Evolutionary conservation across 2,888 invertebrate genomes (phyloP).

Genomic region (Lepidocyrtoides sp.): DNA sequence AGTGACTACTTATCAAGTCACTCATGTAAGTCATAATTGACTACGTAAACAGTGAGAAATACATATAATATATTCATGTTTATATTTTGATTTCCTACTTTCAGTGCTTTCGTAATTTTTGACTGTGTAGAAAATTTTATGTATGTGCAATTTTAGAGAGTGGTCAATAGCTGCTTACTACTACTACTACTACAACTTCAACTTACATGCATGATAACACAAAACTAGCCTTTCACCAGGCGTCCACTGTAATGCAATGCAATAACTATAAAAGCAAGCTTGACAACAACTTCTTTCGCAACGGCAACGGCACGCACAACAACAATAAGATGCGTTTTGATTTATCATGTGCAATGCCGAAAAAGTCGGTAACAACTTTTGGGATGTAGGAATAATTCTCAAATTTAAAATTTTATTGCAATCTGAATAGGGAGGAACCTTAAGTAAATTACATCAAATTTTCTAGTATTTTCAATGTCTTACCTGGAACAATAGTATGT

Average conservation of each 20-base stretch:
- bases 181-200: neutral
- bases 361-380: too few species aligned
- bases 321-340: too few species aligned
- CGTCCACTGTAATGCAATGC: neutral
- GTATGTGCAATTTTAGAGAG: neutral
- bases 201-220: neutral
- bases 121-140: too few species aligned
- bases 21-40: constrained; percentile 1
- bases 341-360: too few species aligned
- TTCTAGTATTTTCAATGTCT: neutral
- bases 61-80: neutral
- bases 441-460: neutral
- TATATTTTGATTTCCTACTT: constrained; percentile 10
- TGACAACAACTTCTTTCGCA: neutral
- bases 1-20: neutral
- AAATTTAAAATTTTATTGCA: neutral
- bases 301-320: too few species aligned
- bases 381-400: too few species aligned
- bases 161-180: neutral
- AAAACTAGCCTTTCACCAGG: neutral
- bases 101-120: neutral
- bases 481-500: constrained; percentile 19
- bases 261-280: neutral
- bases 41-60: neutral
- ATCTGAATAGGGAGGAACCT: neutral